Evolutionary conservation across 2,797 vertebrate species (phyloP), one percentile per base, ranked within the genome.

Genomic region (Gouania willdenowi): DNA sequence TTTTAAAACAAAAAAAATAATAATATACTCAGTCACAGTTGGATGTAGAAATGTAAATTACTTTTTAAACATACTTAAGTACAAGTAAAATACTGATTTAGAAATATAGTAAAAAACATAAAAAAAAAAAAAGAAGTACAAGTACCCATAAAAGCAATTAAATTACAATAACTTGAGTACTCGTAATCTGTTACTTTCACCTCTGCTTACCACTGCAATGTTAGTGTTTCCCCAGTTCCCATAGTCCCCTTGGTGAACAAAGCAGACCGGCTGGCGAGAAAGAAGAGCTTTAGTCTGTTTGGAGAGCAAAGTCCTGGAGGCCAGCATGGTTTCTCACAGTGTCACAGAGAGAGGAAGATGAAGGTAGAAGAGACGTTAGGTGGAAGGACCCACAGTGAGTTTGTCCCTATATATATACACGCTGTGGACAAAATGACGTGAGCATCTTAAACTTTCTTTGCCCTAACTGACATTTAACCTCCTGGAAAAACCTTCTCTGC

Each of bases 221-320:
- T 86, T 87, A 64, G 81, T 83, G 34, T 87, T 87, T 11, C 87
- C 86, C 86, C 84, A 87, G 80, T 87, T 87, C 34, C 84, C 87
- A 61, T 79, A 77, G 52, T 89, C 81, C 38, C 83, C 79, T 0
- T 86, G 83, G 56, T 88, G 85, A 32, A 77, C 66, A 21, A 82
- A 82, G 63, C 81, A 84, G 48, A 66, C 78, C 0, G 87, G 77
- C 66, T 87, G 84, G 11, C 76, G 83, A 28, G 52, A 48, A 4
- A 87, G 60, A 34, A 59, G 45, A 6, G 63, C 38, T 57, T 84
- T 50, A 2, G 77, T 74, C 35, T 82, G 71, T 52, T 85, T 87
- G 12, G 72, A 77, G 19, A 88, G 77, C 48, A 85, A 30, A 27
- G 71, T 66, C 53, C 79, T 79, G 50, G 78, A 77, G 33, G 82